phyloP scores from a whole-genome alignment of 2,888 invertebrate species.

The Acleris holmiana region DNA sequence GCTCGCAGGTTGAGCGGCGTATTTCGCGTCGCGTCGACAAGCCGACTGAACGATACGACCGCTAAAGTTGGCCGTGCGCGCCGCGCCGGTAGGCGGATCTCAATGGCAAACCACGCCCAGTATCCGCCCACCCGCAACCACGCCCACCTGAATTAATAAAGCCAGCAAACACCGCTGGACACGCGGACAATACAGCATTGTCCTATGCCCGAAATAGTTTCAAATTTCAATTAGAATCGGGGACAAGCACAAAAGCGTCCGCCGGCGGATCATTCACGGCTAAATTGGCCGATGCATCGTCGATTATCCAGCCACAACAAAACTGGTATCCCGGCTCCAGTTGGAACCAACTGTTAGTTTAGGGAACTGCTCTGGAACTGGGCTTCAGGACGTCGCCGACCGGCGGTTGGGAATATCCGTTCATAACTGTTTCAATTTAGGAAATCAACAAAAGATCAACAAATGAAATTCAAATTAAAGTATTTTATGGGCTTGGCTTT shows the following conservation, averaged over 20 bases:
- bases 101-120: conserved; percentile 56
- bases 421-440: too few relatives aligned
- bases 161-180: conserved; percentile 82
- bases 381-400: not conserved
- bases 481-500: too few relatives aligned
- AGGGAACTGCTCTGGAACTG: not conserved
- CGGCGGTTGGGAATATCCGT: too few relatives aligned
- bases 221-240: conserved; percentile 84
- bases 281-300: conserved; percentile 74
- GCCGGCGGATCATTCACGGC: conserved; percentile 71
- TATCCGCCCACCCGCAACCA: conserved; percentile 66
- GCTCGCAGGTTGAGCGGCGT: conserved; percentile 65
- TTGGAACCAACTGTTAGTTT: conserved; percentile 26
- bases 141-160: conserved; percentile 83
- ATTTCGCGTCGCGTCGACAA: conserved; percentile 67
- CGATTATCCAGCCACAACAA: conserved; percentile 48
- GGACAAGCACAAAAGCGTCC: conserved; percentile 76
- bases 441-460: too few relatives aligned
- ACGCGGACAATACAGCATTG: conserved; percentile 83
- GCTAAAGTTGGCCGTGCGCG: conserved; percentile 48
- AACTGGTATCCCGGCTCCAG: conserved; percentile 41
- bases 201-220: conserved; percentile 83
- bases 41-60: conserved; percentile 64
- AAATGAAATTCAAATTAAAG: too few relatives aligned
- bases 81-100: conserved; percentile 59